Base-by-base conservation (phyloP, 2,113 vertebrate genomes). In the Strix aluco region DNA sequence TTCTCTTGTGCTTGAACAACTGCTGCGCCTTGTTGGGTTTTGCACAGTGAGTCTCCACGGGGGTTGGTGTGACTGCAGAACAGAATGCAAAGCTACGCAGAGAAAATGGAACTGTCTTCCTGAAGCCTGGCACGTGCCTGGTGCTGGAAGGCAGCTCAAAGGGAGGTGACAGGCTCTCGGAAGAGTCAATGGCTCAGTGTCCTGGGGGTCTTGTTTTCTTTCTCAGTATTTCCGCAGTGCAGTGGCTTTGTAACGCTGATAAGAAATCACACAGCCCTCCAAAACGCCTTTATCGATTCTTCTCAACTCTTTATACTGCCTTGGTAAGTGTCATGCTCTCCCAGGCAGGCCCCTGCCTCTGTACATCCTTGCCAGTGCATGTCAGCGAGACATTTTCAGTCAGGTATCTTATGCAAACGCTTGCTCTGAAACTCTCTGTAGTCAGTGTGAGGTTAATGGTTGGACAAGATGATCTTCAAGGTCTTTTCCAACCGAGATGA, bases 181-280 rank as follows among this genome's bases (percentile, higher is more conserved):
- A 67, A 30, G 47, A 63, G 11, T 16, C 6, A 5, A 3, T 65
- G 34, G 22, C 59, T 87, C 23, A 20, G 23, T 52, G 30, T 77
- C 26, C 25, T 4, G 1, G 5, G 36, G 13, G 5, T 66, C 51
- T 88, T 52, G 1, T 51, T 52, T 80, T 51, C 54, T 86, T 55
- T 81, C 5, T 58, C 86, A 99, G 99, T 94, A 99, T 99, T 89
- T 99, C 99, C 0, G 99, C 99, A 2, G 98, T 99, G 88, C 99
- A 99, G 96, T 99, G 99, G 99, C 98, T 99, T 57, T 99, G 99
- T 89, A 99, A 99, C 3, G 99, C 99, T 1, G 99, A 99, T 91
- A 99, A 99, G 98, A 99, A 98, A 85, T 98, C 98, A 0, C 99
- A 99, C 69, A 98, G 98, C 89, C 99, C 99, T 34, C 98, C 98